A percentile compares a stretch with the other conserved stretches of the same genome.
Evolutionary conservation across 2,113 vertebrate species (phyloP).

Genomic region (Pseudorectes ferrugineus): DNA sequence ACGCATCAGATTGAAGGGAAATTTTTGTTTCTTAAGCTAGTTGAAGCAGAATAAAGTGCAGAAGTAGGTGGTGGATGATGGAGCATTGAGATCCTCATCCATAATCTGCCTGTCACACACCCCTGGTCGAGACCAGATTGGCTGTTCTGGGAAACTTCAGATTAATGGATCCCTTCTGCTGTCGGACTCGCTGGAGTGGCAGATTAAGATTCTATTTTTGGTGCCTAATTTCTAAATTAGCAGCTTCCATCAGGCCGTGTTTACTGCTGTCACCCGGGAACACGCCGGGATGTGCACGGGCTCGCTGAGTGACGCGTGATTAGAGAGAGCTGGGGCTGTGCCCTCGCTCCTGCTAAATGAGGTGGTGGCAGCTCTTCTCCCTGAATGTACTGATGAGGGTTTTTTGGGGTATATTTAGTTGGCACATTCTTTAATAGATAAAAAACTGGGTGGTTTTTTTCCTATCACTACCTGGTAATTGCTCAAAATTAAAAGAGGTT

Average conservation of each 20-base stretch:
- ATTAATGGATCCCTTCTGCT: slow-evolving; percentile 26
- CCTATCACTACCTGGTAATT: background rate
- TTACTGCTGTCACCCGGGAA: slow-evolving; percentile 50
- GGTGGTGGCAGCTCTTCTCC: background rate
- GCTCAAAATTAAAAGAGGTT: background rate
- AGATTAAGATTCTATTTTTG: slow-evolving; percentile 64
- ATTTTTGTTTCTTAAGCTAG: background rate
- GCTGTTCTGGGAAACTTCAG: background rate
- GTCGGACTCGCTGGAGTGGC: slow-evolving; percentile 15
- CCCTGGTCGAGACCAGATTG: slow-evolving; percentile 7
- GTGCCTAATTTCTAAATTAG: slow-evolving; percentile 65
- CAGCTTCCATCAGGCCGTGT: slow-evolving; percentile 36
- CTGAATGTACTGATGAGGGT: background rate
- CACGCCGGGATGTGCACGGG: slow-evolving; percentile 36
- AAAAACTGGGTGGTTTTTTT: background rate
- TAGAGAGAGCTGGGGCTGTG: slow-evolving; percentile 9
- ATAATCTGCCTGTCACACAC: background rate
- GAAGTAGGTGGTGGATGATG: background rate
- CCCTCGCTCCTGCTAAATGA: slow-evolving; percentile 31
- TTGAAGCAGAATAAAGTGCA: background rate
- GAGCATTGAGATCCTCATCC: background rate
- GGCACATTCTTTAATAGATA: background rate
- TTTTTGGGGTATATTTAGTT: background rate
- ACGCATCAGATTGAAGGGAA: background rate
- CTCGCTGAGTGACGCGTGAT: slow-evolving; percentile 44